Conservation (phyloP, 2,113 vertebrate genomes). For the Mixornis gularis region DNA sequence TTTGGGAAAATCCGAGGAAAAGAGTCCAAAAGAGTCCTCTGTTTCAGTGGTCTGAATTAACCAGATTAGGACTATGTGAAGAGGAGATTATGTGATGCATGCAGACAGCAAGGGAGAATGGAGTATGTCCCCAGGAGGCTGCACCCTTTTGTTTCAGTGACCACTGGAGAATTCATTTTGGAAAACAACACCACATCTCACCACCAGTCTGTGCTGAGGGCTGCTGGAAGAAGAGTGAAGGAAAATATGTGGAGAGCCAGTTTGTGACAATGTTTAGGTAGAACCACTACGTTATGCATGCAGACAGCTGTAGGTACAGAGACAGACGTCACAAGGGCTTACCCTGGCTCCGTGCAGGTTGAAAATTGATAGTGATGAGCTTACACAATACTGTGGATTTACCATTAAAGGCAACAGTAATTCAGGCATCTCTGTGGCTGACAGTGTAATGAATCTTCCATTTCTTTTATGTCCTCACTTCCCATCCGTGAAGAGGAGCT, state of each 20-base stretch:
- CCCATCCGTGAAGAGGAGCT: not conserved
- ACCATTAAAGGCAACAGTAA: not conserved
- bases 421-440: not conserved
- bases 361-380: not conserved
- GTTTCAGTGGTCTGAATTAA: not conserved
- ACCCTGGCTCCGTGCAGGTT: not conserved
- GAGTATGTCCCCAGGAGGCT: not conserved
- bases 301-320: not conserved
- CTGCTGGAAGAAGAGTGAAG: not conserved
- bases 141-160: not conserved
- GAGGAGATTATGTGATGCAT: not conserved
- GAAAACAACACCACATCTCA: not conserved
- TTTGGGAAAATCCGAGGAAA: not conserved
- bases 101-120: not conserved
- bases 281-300: not conserved
- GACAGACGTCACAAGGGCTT: rapidly evolving
- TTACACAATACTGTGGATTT: not conserved
- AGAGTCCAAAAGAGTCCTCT: not conserved
- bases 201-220: not conserved
- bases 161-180: not conserved
- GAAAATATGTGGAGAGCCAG: not conserved
- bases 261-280: rapidly evolving
- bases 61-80: not conserved
- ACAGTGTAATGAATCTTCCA: not conserved
- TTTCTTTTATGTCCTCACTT: not conserved